Base-by-base conservation (phyloP, 1,140 invertebrate species). In the Neotoxoptera formosana region DNA sequence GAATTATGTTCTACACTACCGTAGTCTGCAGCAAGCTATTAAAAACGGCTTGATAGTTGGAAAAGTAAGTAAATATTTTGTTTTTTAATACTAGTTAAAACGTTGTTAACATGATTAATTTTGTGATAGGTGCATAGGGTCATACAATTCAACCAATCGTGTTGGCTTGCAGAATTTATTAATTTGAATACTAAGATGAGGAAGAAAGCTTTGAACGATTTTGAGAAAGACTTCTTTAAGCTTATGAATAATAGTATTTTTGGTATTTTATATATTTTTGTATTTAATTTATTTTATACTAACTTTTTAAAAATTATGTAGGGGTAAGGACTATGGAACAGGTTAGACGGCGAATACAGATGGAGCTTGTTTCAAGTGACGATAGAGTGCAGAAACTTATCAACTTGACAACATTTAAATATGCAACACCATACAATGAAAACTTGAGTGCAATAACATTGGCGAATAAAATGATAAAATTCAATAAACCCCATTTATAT, bases 1-100 rank as follows among this genome's bases (percentile, higher is more conserved):
- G n/a, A n/a, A n/a, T n/a, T n/a, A n/a, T n/a, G n/a, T n/a, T n/a
- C n/a, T n/a, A n/a, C n/a, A n/a, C n/a, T n/a, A n/a, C n/a, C n/a
- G n/a, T n/a, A n/a, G n/a, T n/a, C n/a, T n/a, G n/a, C n/a, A n/a
- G n/a, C n/a, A n/a, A n/a, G n/a, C n/a, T n/a, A n/a, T n/a, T n/a
- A n/a, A n/a, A n/a, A n/a, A n/a, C n/a, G n/a, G n/a, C n/a, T n/a
- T n/a, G n/a, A 95, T 94, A 94, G 90, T 96, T 84, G 95, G 94
- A 88, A 96, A 96, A 45, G 88, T 60, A 47, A 47, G 3, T 3
- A 4, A 47, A 60, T 60, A 34, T 45, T 41, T 23, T 84, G n/a
- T n/a, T n/a, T n/a, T n/a, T n/a, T n/a, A n/a, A 23, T 45, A 47
- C 45, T 3, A 3, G 60, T 90, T 21, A n/a, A 41, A 21, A 90